Percentiles rank a stretch among this genome's conserved stretches.
These are phyloP conservation scores for Eleutherodactylus coqui DNA, from an alignment of 2,797 vertebrate genomes.

Conservation along the genomic window DNA sequence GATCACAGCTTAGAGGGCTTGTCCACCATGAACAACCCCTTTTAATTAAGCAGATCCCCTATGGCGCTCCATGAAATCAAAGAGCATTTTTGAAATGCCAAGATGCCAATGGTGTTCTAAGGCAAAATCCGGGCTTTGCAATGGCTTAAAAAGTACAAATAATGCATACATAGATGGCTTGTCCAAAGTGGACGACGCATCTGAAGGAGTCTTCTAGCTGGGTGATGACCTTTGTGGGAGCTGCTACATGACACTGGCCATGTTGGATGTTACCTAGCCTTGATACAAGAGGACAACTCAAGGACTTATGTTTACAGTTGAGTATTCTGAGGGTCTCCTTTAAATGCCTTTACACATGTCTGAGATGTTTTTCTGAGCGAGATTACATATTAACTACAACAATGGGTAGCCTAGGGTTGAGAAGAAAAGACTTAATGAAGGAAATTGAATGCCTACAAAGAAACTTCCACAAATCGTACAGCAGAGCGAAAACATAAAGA, in stretches of 20 bases:
- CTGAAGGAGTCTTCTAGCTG: neutral
- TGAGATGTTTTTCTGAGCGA: neutral
- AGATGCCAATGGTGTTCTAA: neutral
- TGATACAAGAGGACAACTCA: neutral
- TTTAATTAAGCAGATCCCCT: neutral
- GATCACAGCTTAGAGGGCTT: neutral
- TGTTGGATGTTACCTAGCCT: neutral
- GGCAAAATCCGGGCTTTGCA: neutral
- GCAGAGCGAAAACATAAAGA: slow-evolving; percentile 9
- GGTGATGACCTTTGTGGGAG: neutral
- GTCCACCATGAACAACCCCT: neutral
- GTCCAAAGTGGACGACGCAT: neutral
- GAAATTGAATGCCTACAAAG: slow-evolving; percentile 10
- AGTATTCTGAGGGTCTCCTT: neutral
- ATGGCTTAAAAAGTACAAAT: neutral
- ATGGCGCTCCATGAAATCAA: neutral
- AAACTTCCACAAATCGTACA: neutral
- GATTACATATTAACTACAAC: neutral
- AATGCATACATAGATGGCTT: neutral
- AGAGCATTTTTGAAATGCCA: neutral
- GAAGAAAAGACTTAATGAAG: slow-evolving; percentile 7
- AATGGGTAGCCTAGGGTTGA: neutral
- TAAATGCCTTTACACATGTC: neutral
- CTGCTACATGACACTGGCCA: neutral
- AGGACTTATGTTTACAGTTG: neutral